Evolutionary conservation across 2,888 invertebrate genomes (phyloP).

Genomic region (Synanthedon vespiformis): DNA sequence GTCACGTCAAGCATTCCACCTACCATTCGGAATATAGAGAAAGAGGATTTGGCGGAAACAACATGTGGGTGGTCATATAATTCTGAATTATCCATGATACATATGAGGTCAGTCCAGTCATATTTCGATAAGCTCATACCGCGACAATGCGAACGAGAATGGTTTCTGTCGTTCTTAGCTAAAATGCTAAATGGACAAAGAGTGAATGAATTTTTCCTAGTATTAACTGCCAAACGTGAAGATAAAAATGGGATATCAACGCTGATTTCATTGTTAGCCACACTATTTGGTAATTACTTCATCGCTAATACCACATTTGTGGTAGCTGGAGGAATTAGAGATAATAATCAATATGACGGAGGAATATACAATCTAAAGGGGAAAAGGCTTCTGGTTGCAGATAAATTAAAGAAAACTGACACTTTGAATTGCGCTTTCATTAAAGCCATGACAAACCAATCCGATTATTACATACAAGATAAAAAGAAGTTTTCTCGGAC

Average conservation of each 20-base stretch:
- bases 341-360: no score
- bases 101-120: slow-evolving; percentile 2
- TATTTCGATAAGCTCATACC: slow-evolving; percentile 3
- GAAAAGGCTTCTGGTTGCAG: neutral
- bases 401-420: slow-evolving; percentile 3
- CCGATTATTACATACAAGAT: slow-evolving; percentile 1
- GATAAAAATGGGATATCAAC: slow-evolving; percentile 2
- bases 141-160: slow-evolving; percentile 1
- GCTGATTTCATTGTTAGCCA: slow-evolving; percentile 1
- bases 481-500: neutral
- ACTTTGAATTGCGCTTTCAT: slow-evolving; percentile 2
- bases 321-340: neutral
- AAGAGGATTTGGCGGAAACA: slow-evolving; percentile 3
- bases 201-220: neutral
- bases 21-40: slow-evolving; percentile 5
- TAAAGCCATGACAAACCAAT: slow-evolving; percentile 1
- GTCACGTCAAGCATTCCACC: neutral
- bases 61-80: slow-evolving; percentile 4
- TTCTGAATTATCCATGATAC: slow-evolving; percentile 2
- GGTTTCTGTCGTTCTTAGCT: slow-evolving; percentile 4
- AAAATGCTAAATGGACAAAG: slow-evolving; percentile 2
- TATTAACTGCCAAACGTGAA: slow-evolving; percentile 1
- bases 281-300: slow-evolving; percentile 4
- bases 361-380: no score
- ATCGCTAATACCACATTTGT: slow-evolving; percentile 1